Evolutionary conservation across 2,888 invertebrate genomes (phyloP), one percentile per base, ranked within the genome.

Genomic region (Drosophila differens): DNA sequence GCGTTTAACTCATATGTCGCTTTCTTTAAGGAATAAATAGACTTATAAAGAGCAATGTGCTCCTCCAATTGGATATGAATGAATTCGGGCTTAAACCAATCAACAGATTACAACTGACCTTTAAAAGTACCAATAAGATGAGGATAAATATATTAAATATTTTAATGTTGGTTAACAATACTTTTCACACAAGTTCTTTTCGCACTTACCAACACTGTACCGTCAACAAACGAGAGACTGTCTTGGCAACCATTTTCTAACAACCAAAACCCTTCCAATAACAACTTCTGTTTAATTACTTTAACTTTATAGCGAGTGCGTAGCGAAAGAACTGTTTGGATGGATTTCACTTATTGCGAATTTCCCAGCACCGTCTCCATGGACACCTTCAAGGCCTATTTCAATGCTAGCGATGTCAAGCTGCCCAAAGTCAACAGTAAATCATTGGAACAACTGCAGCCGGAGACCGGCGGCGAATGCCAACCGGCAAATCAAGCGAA

Each of bases 321-420:
- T 10, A 12, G 16, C 33, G 30, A 19, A 33, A 22, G 3, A 32
- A 33, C 33, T 41, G 22, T 25, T 63, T 9, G 30, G 55, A 92
- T 92, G 92, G 87, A 92, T 83, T 92, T 92, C 72, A 85, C 82
- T 22, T 88, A 83, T 61, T 87, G 91, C 19, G 92, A 92, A 54
- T 92, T 93, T 39, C 93, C 93, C 32, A 90, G 89, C 69, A 92
- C 93, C 16, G 88, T 93, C n/a, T 90, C 91, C 74, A 60, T 91
- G 60, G 93, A 93, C 80, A 91, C 92, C 59, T 93, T 92, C 61
- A 92, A 93, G 82, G 91, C 93, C 39, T 93, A 93, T 72, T 91
- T 92, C 65, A 88, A 84, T 78, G 70, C 77, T 41, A 66, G 66
- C 51, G 78, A 91, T 61, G 82, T 79, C 55, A 90, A 78, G 76